Percentiles rank a stretch among this genome's conserved stretches.
These are phyloP conservation scores for Synergus laeviventris DNA, from an alignment of 2,888 invertebrate species.

Conservation along the genomic window DNA sequence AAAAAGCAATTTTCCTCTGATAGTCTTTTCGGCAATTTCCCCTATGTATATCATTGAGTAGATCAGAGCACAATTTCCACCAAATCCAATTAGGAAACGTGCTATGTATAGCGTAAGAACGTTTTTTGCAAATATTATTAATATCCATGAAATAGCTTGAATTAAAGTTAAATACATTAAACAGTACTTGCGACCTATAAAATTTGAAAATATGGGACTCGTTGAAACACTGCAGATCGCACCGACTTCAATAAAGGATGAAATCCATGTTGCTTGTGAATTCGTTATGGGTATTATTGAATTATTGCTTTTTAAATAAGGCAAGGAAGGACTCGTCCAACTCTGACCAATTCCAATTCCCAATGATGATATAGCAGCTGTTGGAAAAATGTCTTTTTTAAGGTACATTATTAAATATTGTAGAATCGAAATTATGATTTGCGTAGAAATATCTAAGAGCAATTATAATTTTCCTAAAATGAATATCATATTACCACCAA, in stretches of 20 bases:
- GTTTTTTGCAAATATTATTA: slow-evolving; percentile 62
- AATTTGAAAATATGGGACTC: slow-evolving; percentile 62
- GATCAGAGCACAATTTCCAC: slow-evolving; percentile 76
- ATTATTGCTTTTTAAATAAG: slow-evolving; percentile 60
- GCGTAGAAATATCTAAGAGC: no score
- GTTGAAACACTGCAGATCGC: slow-evolving; percentile 63
- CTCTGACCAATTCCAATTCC: slow-evolving; percentile 64
- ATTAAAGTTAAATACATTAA: slow-evolving; percentile 57
- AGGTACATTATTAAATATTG: no score
- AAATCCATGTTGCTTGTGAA: slow-evolving; percentile 68
- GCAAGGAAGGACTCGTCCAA: slow-evolving; percentile 69
- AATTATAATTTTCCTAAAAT: no score
- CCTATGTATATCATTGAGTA: slow-evolving; percentile 79
- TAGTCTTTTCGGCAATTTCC: slow-evolving; percentile 79
- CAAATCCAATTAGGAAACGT: slow-evolving; percentile 75
- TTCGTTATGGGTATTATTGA: slow-evolving; percentile 62
- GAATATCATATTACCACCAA: no score
- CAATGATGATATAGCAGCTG: slow-evolving; percentile 65
- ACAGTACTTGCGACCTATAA: slow-evolving; percentile 66
- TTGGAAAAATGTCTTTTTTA: neutral
- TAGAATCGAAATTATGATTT: no score
- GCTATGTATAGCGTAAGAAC: slow-evolving; percentile 71
- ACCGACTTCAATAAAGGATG: slow-evolving; percentile 66
- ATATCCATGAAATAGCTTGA: slow-evolving; percentile 65
- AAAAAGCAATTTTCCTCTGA: slow-evolving; percentile 78